Conservation (phyloP, 2,888 invertebrate genomes). For the Tetropium fuscum region DNA sequence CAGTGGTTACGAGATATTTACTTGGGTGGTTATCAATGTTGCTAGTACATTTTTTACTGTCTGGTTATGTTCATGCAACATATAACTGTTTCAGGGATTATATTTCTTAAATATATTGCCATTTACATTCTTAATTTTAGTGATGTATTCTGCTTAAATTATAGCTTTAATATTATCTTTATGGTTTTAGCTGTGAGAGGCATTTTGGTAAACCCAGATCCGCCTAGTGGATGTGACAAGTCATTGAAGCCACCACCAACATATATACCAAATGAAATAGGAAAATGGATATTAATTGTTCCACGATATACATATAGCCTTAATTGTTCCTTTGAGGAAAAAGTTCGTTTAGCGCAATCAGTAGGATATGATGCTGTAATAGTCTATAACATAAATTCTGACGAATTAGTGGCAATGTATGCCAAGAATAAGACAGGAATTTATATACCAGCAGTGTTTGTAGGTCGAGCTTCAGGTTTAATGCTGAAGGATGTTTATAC, state of each 20-base stretch:
- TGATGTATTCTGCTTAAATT: background rate
- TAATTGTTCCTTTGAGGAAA: constrained; percentile 87
- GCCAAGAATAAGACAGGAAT: constrained; percentile 78
- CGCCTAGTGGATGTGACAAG: constrained; percentile 76
- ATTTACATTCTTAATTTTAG: background rate
- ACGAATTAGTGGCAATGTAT: constrained; percentile 87
- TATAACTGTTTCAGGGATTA: too few relatives aligned
- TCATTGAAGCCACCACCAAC: constrained; percentile 72
- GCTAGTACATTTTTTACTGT: too few relatives aligned
- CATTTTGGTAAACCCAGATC: constrained; percentile 75
- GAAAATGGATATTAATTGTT: constrained; percentile 87
- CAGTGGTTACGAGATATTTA: too few relatives aligned
- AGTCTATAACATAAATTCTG: constrained; percentile 87
- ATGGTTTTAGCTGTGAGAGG: constrained; percentile 71
- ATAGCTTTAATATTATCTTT: background rate
- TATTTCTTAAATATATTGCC: background rate
- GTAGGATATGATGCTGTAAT: constrained; percentile 87
- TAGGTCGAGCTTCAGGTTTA: constrained; percentile 70
- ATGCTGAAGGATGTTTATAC: constrained; percentile 74
- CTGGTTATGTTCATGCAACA: too few relatives aligned
- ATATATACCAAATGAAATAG: constrained; percentile 68
- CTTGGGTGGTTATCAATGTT: too few relatives aligned
- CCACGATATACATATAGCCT: constrained; percentile 69
- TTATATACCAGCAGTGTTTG: constrained; percentile 85
- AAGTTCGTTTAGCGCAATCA: constrained; percentile 86